These are phyloP conservation scores for Ivindomyrus marchei DNA, from an alignment of 2,113 vertebrate genomes.

Conservation along the genomic window DNA sequence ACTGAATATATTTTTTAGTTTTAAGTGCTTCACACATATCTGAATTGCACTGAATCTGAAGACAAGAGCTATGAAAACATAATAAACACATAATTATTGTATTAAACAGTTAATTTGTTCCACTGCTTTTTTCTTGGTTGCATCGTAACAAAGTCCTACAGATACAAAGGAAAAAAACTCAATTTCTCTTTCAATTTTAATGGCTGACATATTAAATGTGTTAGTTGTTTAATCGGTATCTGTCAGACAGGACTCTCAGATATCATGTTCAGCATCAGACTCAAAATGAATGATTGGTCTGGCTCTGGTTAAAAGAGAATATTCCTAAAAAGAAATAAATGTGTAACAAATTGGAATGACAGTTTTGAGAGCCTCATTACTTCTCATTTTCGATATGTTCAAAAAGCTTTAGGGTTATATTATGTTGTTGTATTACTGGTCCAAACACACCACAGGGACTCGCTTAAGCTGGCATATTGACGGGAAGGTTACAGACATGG, in stretches of 20 bases:
- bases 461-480: not conserved
- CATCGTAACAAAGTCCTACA: not conserved
- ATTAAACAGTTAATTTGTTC: not conserved
- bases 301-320: not conserved
- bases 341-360: not conserved
- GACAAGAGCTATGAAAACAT: not conserved
- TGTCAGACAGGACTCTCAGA: slow-evolving; percentile 3
- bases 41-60: not conserved
- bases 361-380: not conserved
- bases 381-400: not conserved
- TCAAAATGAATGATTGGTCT: not conserved
- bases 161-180: not conserved
- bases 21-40: not conserved
- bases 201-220: not conserved
- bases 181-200: not conserved
- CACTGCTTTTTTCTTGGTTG: not conserved
- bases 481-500: slow-evolving; percentile 6
- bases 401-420: slow-evolving; percentile 6
- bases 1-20: not conserved
- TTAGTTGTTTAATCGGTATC: not conserved
- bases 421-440: not conserved
- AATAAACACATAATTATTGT: not conserved
- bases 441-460: not conserved
- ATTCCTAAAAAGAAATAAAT: not conserved
- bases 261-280: not conserved